Conservation (phyloP, 2,113 vertebrate genomes). For the Ursus arctos region DNA sequence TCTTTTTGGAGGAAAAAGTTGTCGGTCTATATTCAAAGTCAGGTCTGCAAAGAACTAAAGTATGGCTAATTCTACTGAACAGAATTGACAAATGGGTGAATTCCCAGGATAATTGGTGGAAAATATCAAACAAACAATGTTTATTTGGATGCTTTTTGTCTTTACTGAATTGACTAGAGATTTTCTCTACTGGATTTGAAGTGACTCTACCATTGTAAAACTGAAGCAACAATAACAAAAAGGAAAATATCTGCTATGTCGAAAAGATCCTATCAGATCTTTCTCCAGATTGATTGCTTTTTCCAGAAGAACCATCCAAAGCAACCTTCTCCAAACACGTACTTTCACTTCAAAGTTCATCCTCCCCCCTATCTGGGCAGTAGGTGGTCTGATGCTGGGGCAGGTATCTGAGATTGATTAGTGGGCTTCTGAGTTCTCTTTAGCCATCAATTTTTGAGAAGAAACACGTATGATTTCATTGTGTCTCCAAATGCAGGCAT, state of each 20-base stretch:
- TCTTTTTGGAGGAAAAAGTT: neutral
- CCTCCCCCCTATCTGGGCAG: rapidly evolving
- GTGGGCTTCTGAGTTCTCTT: neutral
- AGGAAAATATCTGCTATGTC: neutral
- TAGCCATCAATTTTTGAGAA: neutral
- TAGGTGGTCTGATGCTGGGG: neutral
- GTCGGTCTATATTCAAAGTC: neutral
- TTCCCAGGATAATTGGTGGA: neutral
- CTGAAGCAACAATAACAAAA: neutral
- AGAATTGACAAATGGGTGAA: neutral
- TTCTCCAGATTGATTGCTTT: neutral
- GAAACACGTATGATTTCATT: neutral
- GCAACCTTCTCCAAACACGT: neutral
- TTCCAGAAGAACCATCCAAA: neutral
- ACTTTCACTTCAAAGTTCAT: neutral
- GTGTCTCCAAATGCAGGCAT: neutral
- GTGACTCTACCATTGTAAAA: neutral
- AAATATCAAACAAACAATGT: neutral
- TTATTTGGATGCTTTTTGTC: neutral
- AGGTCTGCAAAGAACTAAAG: neutral
- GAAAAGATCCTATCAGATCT: neutral
- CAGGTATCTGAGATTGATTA: neutral
- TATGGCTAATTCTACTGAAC: neutral
- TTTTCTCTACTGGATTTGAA: neutral
- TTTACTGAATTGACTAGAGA: neutral